Conservation (phyloP, 2,888 invertebrate species). For the Apeira syringaria region DNA sequence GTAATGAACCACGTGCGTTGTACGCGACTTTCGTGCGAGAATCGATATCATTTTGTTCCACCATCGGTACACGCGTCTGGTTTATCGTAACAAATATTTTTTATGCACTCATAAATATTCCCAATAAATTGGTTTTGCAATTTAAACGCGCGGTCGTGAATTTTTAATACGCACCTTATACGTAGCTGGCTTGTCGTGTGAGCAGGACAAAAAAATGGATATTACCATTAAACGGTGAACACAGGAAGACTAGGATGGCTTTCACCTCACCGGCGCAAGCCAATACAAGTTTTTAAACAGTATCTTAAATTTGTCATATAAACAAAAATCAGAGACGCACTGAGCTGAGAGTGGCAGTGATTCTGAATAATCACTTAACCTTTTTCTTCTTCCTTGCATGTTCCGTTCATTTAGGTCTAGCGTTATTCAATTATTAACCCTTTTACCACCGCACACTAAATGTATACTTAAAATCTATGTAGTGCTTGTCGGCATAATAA, state of each 20-base stretch:
- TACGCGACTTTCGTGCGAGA: slow-evolving; percentile 26
- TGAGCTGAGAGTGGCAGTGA: too few species aligned
- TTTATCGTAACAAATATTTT: slow-evolving; percentile 59
- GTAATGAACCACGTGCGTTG: slow-evolving; percentile 27
- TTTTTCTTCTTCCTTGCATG: too few species aligned
- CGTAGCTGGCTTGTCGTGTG: slow-evolving; percentile 27
- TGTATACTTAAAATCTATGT: too few species aligned
- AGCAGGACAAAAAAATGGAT: slow-evolving; percentile 44
- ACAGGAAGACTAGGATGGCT: slow-evolving; percentile 42
- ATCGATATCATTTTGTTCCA: slow-evolving; percentile 45
- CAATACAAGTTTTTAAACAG: too few species aligned
- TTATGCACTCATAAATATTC: slow-evolving; percentile 61
- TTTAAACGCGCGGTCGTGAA: slow-evolving; percentile 55
- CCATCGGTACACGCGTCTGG: slow-evolving; percentile 26
- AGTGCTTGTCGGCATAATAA: too few species aligned
- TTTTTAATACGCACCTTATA: slow-evolving; percentile 59
- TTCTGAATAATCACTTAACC: too few species aligned
- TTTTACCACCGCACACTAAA: too few species aligned
- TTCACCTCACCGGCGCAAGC: too few species aligned
- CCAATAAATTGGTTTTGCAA: slow-evolving; percentile 50
- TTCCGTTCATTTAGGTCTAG: too few species aligned
- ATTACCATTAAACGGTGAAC: slow-evolving; percentile 41
- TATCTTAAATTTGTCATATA: slow-evolving; percentile 10
- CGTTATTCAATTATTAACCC: too few species aligned
- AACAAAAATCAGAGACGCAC: too few species aligned